Evolutionary conservation across 2,113 vertebrate genomes (phyloP).

Genomic region (Saguinus imperator): DNA sequence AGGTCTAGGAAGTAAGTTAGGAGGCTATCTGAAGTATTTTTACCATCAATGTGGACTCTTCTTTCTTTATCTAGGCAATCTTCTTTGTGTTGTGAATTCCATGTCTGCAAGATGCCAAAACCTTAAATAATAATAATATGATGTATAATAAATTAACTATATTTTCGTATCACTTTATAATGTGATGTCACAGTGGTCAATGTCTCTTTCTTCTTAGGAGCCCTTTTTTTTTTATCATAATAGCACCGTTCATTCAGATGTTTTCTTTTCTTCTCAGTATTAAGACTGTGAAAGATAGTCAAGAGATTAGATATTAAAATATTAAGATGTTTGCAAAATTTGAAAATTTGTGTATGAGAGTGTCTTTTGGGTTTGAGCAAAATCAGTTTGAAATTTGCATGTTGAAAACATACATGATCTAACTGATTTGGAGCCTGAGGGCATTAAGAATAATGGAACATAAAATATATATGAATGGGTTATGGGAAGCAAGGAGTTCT

Average conservation of each 20-base stretch:
- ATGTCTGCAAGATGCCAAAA: neutral
- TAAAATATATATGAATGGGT: neutral
- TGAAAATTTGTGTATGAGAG: neutral
- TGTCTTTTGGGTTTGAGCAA: constrained; percentile 33
- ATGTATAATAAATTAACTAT: neutral
- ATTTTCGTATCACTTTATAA: neutral
- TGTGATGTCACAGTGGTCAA: neutral
- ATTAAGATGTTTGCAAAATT: neutral
- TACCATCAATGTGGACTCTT: neutral
- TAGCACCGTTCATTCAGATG: neutral
- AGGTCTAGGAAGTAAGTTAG: neutral
- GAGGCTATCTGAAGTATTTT: neutral
- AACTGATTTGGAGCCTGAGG: neutral
- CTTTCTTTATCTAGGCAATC: neutral
- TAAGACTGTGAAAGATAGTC: neutral
- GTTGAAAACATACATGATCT: neutral
- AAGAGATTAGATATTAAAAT: neutral
- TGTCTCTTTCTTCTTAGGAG: neutral
- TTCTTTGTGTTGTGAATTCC: neutral
- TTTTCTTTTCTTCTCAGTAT: neutral
- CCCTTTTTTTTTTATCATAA: neutral
- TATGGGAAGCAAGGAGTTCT: neutral
- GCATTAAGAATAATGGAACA: neutral
- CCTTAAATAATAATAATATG: neutral
- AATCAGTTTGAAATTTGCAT: constrained; percentile 13